Base-by-base conservation (phyloP, 92 coral and sea anemone genomes). In the Blastomussa wellsi region DNA sequence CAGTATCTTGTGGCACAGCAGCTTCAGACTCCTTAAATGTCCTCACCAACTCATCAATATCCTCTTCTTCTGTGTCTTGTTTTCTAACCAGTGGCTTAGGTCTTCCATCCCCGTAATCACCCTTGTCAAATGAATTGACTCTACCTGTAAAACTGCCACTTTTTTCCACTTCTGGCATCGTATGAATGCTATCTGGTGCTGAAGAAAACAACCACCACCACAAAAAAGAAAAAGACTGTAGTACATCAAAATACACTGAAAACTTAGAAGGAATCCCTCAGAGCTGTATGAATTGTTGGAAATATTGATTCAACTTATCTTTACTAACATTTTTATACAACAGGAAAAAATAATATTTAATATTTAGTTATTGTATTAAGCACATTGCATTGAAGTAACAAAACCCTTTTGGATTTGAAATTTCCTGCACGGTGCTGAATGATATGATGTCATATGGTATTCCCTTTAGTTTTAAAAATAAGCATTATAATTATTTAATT, bases 41-140 rank as follows among this genome's bases (percentile, higher is more conserved):
- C 41, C 91, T 89, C 6, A 94, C 93, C 72, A 94, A 67, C 78
- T 94, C 98, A 86, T 94, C 98, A 73, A 94, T 94, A 79, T 94
- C 95, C 74, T 94, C 98, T 77, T 94, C 98, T 82, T 92, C 98
- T 16, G 87, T 90, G 10, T 84, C 91, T 53, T 85, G 79, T 65
- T 86, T 84, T 74, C 24, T 83, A 8, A 44, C 51, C 71, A 68
- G 15, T 76, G 68, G 51, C 6, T 55, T 77, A 35, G 35, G 4
- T 35, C 60, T 78, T 11, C 47, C 48, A 15, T 68, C 69, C 1
- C 22, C 87, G n/a, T 83, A 73, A 20, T 59, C 74, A 33, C 53
- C 29, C 4, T 22, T 39, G 44, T 74, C 86, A 3, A 33, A 64
- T 31, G 64, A 79, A 32, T 36, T 33, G 7, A 5, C 81, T 14